Conservation (phyloP, 1,140 invertebrate genomes). For the Drosophila bipectinata region DNA sequence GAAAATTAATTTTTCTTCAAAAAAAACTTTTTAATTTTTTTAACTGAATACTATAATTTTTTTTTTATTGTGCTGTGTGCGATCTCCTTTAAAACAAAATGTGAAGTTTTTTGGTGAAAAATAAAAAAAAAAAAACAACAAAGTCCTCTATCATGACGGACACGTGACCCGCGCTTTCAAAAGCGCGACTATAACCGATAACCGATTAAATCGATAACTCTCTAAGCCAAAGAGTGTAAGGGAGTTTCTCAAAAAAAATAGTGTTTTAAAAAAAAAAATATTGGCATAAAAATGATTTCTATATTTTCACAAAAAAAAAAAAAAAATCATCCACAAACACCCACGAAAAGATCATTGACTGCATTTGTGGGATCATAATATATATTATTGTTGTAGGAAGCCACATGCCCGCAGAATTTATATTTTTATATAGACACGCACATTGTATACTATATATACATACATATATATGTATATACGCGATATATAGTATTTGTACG, state of each 20-base stretch:
- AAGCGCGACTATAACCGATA: conserved; percentile 22
- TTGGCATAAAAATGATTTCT: conserved; percentile 15
- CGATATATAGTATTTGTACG: neutral
- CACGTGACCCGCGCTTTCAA: conserved; percentile 37
- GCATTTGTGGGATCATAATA: conserved; percentile 30
- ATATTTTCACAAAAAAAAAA: conserved; percentile 30
- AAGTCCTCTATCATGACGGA: conserved; percentile 34
- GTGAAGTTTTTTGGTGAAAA: conserved; percentile 32
- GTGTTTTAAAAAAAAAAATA: neutral
- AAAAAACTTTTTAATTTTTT: neutral
- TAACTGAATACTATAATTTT: neutral
- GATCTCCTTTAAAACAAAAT: conserved; percentile 35
- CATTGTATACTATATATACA: conserved; percentile 2
- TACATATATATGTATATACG: too few relatives aligned
- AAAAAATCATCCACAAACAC: conserved; percentile 3
- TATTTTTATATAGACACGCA: conserved; percentile 25
- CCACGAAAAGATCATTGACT: conserved; percentile 46
- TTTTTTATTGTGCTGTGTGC: conserved; percentile 28
- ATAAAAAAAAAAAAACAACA: conserved; percentile 16
- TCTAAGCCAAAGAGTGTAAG: conserved; percentile 16
- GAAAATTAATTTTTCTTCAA: neutral
- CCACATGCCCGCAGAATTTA: conserved; percentile 38
- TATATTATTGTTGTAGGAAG: conserved; percentile 25
- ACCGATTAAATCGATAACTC: conserved; percentile 6
- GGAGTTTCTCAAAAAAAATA: neutral